phyloP scores from a whole-genome alignment of 2,113 vertebrate genomes.

The Phodopus roborovskii region DNA sequence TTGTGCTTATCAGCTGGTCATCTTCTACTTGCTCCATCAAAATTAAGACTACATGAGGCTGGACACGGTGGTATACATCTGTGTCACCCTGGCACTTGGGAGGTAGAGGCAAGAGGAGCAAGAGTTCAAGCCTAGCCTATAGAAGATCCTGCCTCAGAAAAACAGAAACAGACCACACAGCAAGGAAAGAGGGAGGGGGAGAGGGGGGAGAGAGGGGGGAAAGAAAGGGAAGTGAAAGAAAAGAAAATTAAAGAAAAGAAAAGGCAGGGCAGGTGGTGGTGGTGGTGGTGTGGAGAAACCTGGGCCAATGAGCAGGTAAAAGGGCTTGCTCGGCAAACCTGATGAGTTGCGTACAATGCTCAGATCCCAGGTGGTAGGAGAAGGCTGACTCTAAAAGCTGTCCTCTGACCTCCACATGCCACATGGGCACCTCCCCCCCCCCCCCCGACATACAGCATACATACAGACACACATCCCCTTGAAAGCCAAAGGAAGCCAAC shows the following conservation, averaged over 20 bases:
- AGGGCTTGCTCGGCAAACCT: neutral
- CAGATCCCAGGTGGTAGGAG: too few species aligned
- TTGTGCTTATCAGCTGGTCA: neutral
- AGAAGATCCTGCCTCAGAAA: neutral
- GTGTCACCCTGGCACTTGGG: neutral
- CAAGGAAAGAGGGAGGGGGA: too few species aligned
- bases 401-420: neutral
- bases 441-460: neutral
- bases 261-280: too few species aligned
- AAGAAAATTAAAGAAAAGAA: neutral
- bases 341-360: neutral
- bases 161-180: neutral
- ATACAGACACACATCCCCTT: neutral
- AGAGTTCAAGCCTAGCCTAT: neutral
- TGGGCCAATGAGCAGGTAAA: neutral
- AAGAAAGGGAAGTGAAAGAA: neutral
- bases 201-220: too few species aligned
- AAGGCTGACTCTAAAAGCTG: neutral
- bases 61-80: neutral
- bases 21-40: neutral
- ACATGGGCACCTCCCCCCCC: neutral
- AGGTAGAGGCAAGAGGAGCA: neutral
- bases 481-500: constrained; percentile 5
- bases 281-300: neutral
- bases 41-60: neutral